Evolutionary conservation across 2,888 invertebrate species (phyloP), one percentile per base, ranked within the genome.

Genomic region (Nymphalis urticae): DNA sequence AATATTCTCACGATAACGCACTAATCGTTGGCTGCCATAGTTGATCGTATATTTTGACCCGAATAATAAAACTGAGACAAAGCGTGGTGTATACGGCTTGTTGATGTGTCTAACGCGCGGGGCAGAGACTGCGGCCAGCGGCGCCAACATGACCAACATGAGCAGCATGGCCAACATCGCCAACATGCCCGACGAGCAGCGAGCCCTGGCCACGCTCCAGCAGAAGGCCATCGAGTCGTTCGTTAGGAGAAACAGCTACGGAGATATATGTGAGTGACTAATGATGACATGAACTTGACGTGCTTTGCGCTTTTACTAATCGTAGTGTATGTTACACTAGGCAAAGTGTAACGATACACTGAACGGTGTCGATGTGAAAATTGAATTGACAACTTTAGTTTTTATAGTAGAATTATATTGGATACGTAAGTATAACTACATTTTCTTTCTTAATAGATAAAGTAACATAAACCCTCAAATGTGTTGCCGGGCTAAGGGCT

Each of bases 231-330:
- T 96, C 76, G 96, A 96, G 85, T 90, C 91, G 75, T 95, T 95
- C 85, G 95, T 95, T 50, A 86, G 96, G 65, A 88, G 96, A 69
- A 96, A 95, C 89, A 96, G 96, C 88, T 96, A 95, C 77, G 95
- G 95, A 27, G 96, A 96, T 85, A 93, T 96, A 74, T 95, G 95
- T 95, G 89, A 93, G 95, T 94, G 64, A 56, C 51, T 58, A 42
- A 62, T 62, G 2, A 24, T 59, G 10, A 59, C 5, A 7, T 3
- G 17, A 50, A 50, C 17, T 17, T 36, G 27, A 4, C 13, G 13
- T 42, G 42, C 42, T 48, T 6, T 60, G 24, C 24, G 48, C 27
- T 61, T 61, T 16, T 61, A 36, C 58, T 58, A 58, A 58, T 58
- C 19, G 7, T 36, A n/a, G 36, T 17, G 10, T 16, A 24, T 17